Percentiles rank a stretch among this genome's conserved stretches.
phyloP scores from a whole-genome alignment of 2,797 vertebrate genomes.

The Girardinus metallicus region DNA sequence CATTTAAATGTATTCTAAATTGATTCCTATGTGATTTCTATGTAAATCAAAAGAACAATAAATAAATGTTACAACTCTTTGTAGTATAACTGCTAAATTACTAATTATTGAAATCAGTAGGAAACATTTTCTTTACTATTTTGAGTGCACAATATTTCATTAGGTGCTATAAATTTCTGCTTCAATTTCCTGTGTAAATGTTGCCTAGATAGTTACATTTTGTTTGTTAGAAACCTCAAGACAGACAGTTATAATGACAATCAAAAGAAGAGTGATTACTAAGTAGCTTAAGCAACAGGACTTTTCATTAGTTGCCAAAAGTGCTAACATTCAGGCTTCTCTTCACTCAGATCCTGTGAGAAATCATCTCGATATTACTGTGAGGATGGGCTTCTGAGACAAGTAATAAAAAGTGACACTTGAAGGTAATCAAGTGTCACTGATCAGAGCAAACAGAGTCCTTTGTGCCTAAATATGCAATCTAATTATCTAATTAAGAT shows the following conservation, averaged over 20 bases:
- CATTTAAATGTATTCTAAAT: not conserved
- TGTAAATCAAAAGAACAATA: not conserved
- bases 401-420: slow-evolving; percentile 10
- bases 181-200: not conserved
- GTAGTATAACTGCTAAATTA: not conserved
- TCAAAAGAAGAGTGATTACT: not conserved
- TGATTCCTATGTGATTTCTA: not conserved
- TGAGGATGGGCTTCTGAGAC: not conserved
- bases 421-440: slow-evolving; percentile 7
- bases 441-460: not conserved
- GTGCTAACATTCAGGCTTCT: not conserved
- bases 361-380: slow-evolving; percentile 7
- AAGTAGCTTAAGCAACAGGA: not conserved
- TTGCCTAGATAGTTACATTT: not conserved
- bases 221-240: not conserved
- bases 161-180: not conserved
- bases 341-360: not conserved
- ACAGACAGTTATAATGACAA: not conserved
- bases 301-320: not conserved
- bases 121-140: not conserved
- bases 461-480: slow-evolving; percentile 8
- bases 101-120: not conserved
- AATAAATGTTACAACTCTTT: not conserved
- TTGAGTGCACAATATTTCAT: not conserved
- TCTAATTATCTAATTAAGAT: slow-evolving; percentile 12